These are phyloP conservation scores for Eupelmus urozonus DNA, from an alignment of 2,888 invertebrate genomes.

Conservation along the genomic window DNA sequence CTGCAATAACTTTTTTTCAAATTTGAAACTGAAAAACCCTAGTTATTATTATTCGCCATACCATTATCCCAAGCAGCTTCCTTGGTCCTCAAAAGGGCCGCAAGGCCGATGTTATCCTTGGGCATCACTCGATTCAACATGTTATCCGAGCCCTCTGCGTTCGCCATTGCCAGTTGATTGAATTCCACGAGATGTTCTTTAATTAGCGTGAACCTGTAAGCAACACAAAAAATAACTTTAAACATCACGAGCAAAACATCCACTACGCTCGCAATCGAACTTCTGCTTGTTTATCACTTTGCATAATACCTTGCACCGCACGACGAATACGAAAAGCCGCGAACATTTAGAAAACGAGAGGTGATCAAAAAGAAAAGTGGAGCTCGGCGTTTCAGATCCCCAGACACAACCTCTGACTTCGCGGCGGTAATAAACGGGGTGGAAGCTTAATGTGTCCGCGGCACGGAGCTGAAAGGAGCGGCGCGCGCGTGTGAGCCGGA, in stretches of 20 bases:
- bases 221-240: too few relatives aligned
- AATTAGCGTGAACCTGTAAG: conserved; percentile 91
- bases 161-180: conserved; percentile 98
- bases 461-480: background rate
- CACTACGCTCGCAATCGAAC: too few relatives aligned
- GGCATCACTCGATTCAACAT: conserved; percentile 99
- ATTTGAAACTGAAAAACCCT: background rate
- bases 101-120: conserved; percentile 98
- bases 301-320: too few relatives aligned
- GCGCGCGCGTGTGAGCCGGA: conserved; percentile 59
- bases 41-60: too few relatives aligned
- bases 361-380: too few relatives aligned
- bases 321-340: too few relatives aligned
- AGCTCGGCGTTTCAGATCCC: too few relatives aligned
- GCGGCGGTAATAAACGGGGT: background rate
- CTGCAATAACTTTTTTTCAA: too few relatives aligned
- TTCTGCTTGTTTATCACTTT: too few relatives aligned
- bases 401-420: background rate
- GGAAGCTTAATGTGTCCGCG: conserved; percentile 45
- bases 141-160: conserved; percentile 98
- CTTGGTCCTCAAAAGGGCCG: conserved; percentile 95
- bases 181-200: conserved; percentile 98
- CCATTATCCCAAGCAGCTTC: conserved; percentile 96
- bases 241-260: too few relatives aligned
- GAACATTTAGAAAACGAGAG: too few relatives aligned